A percentile compares a stretch with the other conserved stretches of the same genome.
phyloP scores from a whole-genome alignment of 1,140 invertebrate species.

The Neotoxoptera formosana region DNA sequence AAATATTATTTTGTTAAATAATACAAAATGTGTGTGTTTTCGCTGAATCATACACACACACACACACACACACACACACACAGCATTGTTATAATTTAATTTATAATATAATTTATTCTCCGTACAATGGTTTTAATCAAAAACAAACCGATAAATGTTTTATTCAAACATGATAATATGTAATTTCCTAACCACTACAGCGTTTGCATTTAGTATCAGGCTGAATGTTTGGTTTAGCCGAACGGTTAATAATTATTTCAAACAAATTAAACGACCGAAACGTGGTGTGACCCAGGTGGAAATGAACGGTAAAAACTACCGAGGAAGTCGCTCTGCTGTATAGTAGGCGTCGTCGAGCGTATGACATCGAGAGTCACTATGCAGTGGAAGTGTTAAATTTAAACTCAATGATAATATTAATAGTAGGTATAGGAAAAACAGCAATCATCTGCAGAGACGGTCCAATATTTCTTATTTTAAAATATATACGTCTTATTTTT shows the following conservation, averaged over 20 bases:
- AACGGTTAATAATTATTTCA: neutral
- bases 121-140: neutral
- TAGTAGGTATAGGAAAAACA: neutral
- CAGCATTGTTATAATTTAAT: neutral
- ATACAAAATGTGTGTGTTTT: neutral
- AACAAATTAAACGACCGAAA: neutral
- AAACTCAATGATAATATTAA: neutral
- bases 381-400: neutral
- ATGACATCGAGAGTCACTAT: neutral
- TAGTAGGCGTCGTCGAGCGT: neutral
- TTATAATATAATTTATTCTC: neutral
- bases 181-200: neutral
- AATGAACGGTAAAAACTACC: neutral
- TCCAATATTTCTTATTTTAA: neutral
- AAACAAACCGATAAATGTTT: neutral
- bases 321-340: neutral
- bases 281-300: neutral
- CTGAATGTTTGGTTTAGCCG: neutral
- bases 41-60: neutral
- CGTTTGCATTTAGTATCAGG: neutral
- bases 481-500: no score
- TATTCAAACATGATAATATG: neutral
- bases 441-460: neutral
- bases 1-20: neutral
- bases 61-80: neutral